phyloP scores from a whole-genome alignment of 2,888 invertebrate genomes.

The Megamerina dolium region DNA sequence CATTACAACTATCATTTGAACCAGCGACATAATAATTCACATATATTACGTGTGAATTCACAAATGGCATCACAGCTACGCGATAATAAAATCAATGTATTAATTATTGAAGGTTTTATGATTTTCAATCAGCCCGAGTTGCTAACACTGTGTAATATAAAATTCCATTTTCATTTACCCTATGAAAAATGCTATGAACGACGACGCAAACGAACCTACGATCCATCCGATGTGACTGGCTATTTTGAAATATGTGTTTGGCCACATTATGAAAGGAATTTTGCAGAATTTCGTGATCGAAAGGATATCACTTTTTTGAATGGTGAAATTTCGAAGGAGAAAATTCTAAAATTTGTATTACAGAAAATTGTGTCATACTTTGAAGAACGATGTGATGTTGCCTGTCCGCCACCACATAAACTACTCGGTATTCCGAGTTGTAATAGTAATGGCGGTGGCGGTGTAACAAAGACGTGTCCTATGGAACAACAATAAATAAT shows the following conservation, averaged over 20 bases:
- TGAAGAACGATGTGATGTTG: slow-evolving; percentile 37
- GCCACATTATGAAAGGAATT: slow-evolving; percentile 69
- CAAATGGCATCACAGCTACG: slow-evolving; percentile 31
- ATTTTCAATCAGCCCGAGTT: slow-evolving; percentile 66
- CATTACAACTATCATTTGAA: slow-evolving; percentile 22
- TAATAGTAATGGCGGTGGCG: neutral
- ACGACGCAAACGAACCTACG: slow-evolving; percentile 61
- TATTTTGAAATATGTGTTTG: slow-evolving; percentile 88
- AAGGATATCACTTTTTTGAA: slow-evolving; percentile 45
- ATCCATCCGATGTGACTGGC: slow-evolving; percentile 77
- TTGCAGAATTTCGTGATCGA: slow-evolving; percentile 47
- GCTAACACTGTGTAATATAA: slow-evolving; percentile 60
- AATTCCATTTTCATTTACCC: slow-evolving; percentile 67
- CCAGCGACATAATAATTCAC: slow-evolving; percentile 14
- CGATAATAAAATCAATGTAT: slow-evolving; percentile 49
- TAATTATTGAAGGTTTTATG: slow-evolving; percentile 73
- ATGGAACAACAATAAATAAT: slow-evolving; percentile 39
- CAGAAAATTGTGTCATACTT: slow-evolving; percentile 39
- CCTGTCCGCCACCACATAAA: slow-evolving; percentile 39
- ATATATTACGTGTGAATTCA: slow-evolving; percentile 23
- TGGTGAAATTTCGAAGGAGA: slow-evolving; percentile 43
- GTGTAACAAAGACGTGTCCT: slow-evolving; percentile 28
- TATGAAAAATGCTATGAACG: slow-evolving; percentile 63
- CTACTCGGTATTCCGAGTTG: slow-evolving; percentile 25
- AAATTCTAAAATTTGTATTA: slow-evolving; percentile 42